Conservation (phyloP, 2,888 invertebrate species). For the Liopterus haemorrhoidalis region DNA sequence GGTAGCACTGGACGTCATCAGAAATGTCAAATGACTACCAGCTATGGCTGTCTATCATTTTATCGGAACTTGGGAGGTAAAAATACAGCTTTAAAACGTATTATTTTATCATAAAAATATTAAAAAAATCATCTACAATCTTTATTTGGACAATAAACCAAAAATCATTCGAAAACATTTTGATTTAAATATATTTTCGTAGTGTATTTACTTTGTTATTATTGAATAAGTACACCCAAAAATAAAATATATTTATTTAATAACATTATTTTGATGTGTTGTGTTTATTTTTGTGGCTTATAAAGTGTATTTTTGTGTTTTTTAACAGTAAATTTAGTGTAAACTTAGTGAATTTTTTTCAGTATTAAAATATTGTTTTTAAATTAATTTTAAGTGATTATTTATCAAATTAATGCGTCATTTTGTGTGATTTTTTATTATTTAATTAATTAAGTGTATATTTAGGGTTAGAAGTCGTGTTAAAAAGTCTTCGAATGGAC, state of each 20-base stretch:
- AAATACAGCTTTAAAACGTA: no score
- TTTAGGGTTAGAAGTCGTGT: no score
- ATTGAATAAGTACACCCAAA: background rate
- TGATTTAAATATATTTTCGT: no score
- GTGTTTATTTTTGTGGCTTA: constrained; percentile 4
- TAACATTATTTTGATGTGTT: constrained; percentile 8
- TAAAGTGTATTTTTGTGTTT: background rate
- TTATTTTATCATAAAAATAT: constrained; percentile 3
- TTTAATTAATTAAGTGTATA: no score
- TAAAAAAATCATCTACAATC: background rate
- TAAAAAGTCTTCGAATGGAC: no score
- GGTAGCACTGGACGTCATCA: background rate
- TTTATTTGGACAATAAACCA: background rate
- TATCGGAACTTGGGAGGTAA: constrained; percentile 54
- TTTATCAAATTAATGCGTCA: no score
- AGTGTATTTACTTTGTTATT: no score
- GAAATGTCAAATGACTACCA: constrained; percentile 14
- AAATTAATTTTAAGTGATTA: no score
- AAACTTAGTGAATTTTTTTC: background rate
- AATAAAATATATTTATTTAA: constrained; percentile 10
- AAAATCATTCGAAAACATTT: no score
- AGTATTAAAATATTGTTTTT: no score
- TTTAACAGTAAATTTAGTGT: background rate
- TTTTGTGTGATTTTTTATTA: no score
- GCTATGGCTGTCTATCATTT: constrained; percentile 47